Evolutionary conservation across 1,140 invertebrate genomes (phyloP), one percentile per base, ranked within the genome.

Genomic region (Drosophila fuyamai): DNA sequence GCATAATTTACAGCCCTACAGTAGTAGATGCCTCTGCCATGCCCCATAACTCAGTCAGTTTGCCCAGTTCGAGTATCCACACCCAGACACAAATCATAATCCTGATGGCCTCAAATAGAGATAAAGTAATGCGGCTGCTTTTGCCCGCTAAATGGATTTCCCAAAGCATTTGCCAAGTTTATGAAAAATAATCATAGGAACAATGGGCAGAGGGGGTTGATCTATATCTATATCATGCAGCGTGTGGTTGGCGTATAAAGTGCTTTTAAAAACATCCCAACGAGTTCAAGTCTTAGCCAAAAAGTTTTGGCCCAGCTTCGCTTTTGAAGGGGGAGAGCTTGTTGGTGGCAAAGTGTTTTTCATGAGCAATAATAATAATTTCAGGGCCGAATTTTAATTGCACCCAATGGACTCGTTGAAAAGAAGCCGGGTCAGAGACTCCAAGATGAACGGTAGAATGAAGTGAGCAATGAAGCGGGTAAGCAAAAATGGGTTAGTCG

Each of bases 301-400:
- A 71, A 80, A 60, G 46, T 55, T 72, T 65, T 65, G 73, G 65
- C 43, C 51, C 58, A 44, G 78, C 57, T 57, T 57, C 14, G 38
- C 16, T 51, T 18, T 46, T n/a, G 5, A 36, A 47, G 61, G 62
- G 63, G 54, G 56, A 18, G 59, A 35, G 47, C 36, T 50, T 38
- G 29, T 27, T 41, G 40, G 47, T 27, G 68, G 82, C 81, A 82
- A 85, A 86, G 75, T 82, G 79, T 86, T 86, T 86, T 88, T 88
- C 79, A 88, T 88, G 79, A 88, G 82, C 79, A 86, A 82, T 88
- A 86, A 86, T 79, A 86, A 86, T 88, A 86, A 86, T 86, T 88
- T 86, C 70, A 79, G 79, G 83, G 83, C 79, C 79, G 79, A 88
- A 82, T 85, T 85, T 88, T 86, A 86, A 86, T 86, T 86, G 76